Base-by-base conservation (phyloP, 2,113 vertebrate species). In the Aythya baeri region DNA sequence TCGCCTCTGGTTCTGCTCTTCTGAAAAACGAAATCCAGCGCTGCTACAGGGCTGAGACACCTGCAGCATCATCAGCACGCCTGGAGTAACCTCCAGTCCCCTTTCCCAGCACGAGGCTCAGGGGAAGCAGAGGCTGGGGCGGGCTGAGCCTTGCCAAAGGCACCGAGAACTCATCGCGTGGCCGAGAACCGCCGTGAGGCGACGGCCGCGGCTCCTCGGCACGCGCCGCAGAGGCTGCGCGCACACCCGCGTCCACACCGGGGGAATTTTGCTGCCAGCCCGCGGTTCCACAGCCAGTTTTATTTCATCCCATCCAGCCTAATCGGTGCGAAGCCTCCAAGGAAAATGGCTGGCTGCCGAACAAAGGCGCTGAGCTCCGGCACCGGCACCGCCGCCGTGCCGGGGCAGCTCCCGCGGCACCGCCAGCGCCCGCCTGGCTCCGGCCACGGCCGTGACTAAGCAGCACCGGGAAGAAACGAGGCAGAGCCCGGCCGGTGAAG, bases 71-170 rank as follows among this genome's bases (percentile, higher is more conserved):
- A 65, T 20, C 0, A 1, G 6, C 32, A 7, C 0, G 11, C 38
- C 14, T 0, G 0, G 2, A 27, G n/a, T 1, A 4, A 1, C 2
- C 1, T 14, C 49, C 22, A 4, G 27, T 0, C 43, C 61, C 50
- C 57, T 59, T 72, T 29, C 61, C n/a, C 72, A 18, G 67, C 8
- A 14, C 32, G 14, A 1, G 58, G 26, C 6, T 23, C 36, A 5
- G n/a, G 43, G 34, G 34, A 2, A 68, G 52, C 16, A 10, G 38
- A 31, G 21, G 58, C 7, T 36, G 1, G 41, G 27, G 36, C 7
- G 25, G 49, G 21, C 27, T 49, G 65, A 34, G 61, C 76, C 43
- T 74, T 31, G 13, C 94, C 59, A 77, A 27, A 83, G 77, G 90
- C 66, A 57, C n/a, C 17, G 15, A 36, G 55, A 72, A 55, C 5